Percentiles rank a stretch among this genome's conserved stretches.
phyloP scores from a whole-genome alignment of 2,113 vertebrate genomes.

The Pogona vitticeps region DNA sequence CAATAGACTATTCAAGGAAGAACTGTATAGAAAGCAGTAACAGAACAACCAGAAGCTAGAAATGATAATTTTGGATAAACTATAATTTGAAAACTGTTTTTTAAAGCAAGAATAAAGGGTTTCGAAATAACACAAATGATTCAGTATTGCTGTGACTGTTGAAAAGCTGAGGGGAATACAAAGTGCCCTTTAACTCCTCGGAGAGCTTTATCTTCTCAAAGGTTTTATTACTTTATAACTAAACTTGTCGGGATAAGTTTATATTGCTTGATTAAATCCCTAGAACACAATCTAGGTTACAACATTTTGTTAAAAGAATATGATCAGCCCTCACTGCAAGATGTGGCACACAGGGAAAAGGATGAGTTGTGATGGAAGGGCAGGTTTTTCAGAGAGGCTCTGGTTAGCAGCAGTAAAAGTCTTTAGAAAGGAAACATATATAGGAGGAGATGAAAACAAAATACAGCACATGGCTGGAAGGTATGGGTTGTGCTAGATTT shows the following conservation, averaged over 20 bases:
- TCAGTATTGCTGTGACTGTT: slow-evolving; percentile 11
- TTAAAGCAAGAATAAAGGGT: slow-evolving; percentile 7
- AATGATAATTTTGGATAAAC: slow-evolving; percentile 4
- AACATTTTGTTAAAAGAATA: background rate
- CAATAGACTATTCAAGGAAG: background rate
- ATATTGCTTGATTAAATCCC: slow-evolving; percentile 11
- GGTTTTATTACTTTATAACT: slow-evolving; percentile 5
- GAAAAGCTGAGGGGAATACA: background rate
- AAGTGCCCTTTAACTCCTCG: slow-evolving; percentile 30
- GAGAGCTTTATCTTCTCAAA: slow-evolving; percentile 12
- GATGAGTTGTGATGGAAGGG: slow-evolving; percentile 5
- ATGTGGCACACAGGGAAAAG: slow-evolving; percentile 17
- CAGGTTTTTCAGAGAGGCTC: slow-evolving; percentile 9
- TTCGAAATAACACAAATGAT: slow-evolving; percentile 7
- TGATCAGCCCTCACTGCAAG: slow-evolving; percentile 5
- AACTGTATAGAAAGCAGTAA: background rate
- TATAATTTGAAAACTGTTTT: slow-evolving; percentile 4
- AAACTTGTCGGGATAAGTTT: slow-evolving; percentile 34
- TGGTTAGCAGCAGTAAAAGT: slow-evolving; percentile 19
- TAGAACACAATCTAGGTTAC: slow-evolving; percentile 18
- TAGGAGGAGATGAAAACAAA: slow-evolving; percentile 9
- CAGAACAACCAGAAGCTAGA: slow-evolving; percentile 4
- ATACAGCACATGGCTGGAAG: slow-evolving; percentile 19
- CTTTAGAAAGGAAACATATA: slow-evolving; percentile 29
- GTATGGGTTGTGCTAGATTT: background rate